A percentile compares a stretch with the other conserved stretches of the same genome.
Evolutionary conservation across 92 coral and sea anemone genomes (phyloP).

Genomic region (Pocillopora meandrina): DNA sequence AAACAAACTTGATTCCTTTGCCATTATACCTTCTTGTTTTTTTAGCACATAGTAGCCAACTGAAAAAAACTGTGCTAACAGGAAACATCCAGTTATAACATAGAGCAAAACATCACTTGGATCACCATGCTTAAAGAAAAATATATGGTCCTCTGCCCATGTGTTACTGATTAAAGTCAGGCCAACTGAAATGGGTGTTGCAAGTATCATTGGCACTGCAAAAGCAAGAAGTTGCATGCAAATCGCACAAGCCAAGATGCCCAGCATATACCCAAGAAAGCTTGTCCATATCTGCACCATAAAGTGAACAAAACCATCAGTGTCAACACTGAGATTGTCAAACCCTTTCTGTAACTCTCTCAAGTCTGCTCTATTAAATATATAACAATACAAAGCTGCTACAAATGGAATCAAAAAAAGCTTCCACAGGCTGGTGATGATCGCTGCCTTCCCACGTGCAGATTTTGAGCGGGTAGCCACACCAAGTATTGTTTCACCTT

Average conservation of each 20-base stretch:
- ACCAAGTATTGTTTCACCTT: constrained; percentile 21
- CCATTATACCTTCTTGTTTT: constrained; percentile 86
- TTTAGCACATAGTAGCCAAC: constrained; percentile 82
- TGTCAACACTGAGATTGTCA: constrained; percentile 23
- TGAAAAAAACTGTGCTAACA: constrained; percentile 75
- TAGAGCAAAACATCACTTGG: constrained; percentile 6
- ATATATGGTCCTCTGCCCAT: neutral
- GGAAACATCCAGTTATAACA: constrained; percentile 47
- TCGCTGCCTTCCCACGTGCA: constrained; percentile 81
- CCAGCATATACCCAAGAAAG: constrained; percentile 74
- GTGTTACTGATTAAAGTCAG: constrained; percentile 17
- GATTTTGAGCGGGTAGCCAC: constrained; percentile 32
- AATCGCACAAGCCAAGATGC: constrained; percentile 85
- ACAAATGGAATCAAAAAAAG: constrained; percentile 86
- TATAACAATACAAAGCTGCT: constrained; percentile 59
- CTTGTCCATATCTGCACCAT: constrained; percentile 81
- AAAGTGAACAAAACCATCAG: constrained; percentile 60
- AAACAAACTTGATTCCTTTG: constrained; percentile 85
- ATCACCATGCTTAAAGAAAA: constrained; percentile 46
- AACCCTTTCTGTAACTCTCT: constrained; percentile 50
- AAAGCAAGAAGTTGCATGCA: constrained; percentile 83
- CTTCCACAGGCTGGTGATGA: constrained; percentile 74
- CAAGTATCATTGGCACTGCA: constrained; percentile 77
- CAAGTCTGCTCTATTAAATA: constrained; percentile 26
- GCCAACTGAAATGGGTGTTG: constrained; percentile 68